phyloP scores from a whole-genome alignment of 2,113 vertebrate species.

The Tenrec ecaudatus region DNA sequence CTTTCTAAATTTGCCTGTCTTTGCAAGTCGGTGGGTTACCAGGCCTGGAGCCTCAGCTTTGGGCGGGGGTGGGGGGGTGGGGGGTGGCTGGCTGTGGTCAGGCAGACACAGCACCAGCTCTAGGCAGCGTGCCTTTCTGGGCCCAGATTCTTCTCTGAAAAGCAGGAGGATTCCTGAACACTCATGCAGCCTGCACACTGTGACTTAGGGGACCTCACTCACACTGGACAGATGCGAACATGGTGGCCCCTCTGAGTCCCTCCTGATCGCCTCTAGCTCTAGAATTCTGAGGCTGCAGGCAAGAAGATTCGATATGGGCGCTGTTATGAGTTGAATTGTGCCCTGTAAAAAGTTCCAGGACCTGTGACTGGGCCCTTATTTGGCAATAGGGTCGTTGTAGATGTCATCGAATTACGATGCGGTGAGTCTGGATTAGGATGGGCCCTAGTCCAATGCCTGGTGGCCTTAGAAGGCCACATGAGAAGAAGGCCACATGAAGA shows the following conservation, averaged over 20 bases:
- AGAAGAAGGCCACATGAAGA: neutral
- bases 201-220: neutral
- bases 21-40: neutral
- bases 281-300: neutral
- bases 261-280: neutral
- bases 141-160: neutral
- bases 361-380: neutral
- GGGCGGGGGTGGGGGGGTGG: constrained; percentile 3
- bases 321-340: neutral
- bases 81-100: neutral
- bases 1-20: neutral
- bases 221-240: neutral
- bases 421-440: neutral
- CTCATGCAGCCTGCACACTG: neutral
- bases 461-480: too few species aligned
- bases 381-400: neutral
- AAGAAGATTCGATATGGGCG: neutral
- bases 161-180: neutral
- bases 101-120: fast-evolving
- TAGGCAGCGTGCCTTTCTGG: neutral
- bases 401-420: neutral
- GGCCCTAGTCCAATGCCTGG: too few species aligned
- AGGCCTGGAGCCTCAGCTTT: neutral
- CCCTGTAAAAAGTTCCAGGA: neutral
- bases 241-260: neutral